Evolutionary conservation across 2,888 invertebrate species (phyloP).

Genomic region (Gibbula magus): DNA sequence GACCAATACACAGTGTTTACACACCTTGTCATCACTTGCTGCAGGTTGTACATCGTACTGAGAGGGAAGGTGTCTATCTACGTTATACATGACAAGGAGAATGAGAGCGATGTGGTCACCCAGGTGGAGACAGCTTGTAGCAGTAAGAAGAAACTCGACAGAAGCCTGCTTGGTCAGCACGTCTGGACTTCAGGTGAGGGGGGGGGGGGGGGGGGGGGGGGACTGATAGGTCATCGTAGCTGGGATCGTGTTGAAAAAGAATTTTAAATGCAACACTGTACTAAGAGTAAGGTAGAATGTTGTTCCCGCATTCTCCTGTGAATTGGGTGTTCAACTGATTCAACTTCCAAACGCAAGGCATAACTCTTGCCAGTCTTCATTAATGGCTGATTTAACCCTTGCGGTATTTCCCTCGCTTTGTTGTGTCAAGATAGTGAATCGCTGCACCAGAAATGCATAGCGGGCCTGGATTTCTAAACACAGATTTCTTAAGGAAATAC

Average conservation of each 20-base stretch:
- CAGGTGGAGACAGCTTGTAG: conserved; percentile 49
- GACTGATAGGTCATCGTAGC: background rate
- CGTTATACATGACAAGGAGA: conserved; percentile 62
- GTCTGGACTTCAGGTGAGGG: conserved; percentile 54
- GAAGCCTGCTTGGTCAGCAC: conserved; percentile 55
- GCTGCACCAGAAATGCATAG: too few relatives aligned
- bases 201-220: background rate
- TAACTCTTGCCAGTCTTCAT: too few relatives aligned
- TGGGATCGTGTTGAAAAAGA: too few relatives aligned
- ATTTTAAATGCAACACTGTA: too few relatives aligned
- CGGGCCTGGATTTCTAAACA: too few relatives aligned
- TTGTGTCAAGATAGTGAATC: too few relatives aligned
- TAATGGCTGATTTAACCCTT: too few relatives aligned
- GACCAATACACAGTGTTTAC: too few relatives aligned
- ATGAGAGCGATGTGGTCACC: conserved; percentile 38
- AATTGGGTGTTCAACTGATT: background rate
- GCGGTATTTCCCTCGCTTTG: too few relatives aligned
- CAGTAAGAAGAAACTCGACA: conserved; percentile 49
- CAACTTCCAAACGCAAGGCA: too few relatives aligned
- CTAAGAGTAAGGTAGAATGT: background rate
- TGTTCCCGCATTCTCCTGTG: background rate
- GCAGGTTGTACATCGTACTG: conserved; percentile 63
- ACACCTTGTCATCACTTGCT: background rate
- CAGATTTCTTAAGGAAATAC: too few relatives aligned
- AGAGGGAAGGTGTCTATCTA: conserved; percentile 61